Evolutionary conservation across 1,140 invertebrate species (phyloP).

Genomic region (Acyrthosiphon pisum): DNA sequence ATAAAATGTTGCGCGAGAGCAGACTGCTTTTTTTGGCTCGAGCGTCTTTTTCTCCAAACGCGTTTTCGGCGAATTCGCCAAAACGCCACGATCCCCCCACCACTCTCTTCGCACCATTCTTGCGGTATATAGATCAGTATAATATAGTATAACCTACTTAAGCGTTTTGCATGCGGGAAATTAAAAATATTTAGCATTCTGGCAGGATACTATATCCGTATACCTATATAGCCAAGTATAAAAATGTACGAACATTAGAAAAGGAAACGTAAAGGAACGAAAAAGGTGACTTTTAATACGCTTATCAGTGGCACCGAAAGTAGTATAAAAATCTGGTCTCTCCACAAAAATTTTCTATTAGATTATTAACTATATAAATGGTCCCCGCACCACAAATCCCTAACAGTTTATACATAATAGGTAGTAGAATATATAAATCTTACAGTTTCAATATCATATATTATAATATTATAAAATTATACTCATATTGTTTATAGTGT

Average conservation of each 20-base stretch:
- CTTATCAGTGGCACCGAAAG: not conserved
- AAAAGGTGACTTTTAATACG: no score
- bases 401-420: no score
- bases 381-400: no score
- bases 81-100: not conserved
- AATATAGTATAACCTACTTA: not conserved
- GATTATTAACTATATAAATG: no score
- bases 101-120: not conserved
- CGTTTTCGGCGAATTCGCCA: not conserved
- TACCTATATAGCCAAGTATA: not conserved
- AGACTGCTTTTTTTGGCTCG: not conserved
- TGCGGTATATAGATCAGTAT: not conserved
- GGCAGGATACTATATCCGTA: not conserved
- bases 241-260: not conserved
- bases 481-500: no score
- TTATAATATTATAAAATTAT: no score
- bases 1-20: not conserved
- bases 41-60: not conserved
- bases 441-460: no score
- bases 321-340: not conserved
- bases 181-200: not conserved
- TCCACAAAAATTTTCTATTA: no score
- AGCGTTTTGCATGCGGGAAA: not conserved
- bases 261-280: no score
- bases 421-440: no score